These are phyloP conservation scores for Morone saxatilis DNA, from an alignment of 2,113 vertebrate species.

Conservation along the genomic window DNA sequence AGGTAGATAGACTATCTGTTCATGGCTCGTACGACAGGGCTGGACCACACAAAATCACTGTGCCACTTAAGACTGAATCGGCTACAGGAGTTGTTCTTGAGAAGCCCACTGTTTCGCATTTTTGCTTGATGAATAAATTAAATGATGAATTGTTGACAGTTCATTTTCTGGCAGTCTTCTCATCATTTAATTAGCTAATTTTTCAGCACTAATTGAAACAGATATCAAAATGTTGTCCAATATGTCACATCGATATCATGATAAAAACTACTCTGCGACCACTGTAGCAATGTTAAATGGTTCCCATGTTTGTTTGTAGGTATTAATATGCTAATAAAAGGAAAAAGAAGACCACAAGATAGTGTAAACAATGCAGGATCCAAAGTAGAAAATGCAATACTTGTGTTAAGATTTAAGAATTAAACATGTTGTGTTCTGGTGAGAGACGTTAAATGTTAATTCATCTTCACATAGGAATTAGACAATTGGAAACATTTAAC, in stretches of 20 bases:
- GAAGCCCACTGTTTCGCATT: background rate
- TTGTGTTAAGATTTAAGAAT: background rate
- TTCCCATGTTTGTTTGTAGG: background rate
- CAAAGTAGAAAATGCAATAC: background rate
- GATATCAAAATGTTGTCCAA: background rate
- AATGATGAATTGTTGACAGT: background rate
- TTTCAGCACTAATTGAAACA: background rate
- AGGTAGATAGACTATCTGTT: background rate
- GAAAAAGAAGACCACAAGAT: too few relatives aligned
- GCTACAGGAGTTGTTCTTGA: background rate
- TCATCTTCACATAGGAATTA: slow-evolving; percentile 11
- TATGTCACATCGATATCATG: background rate
- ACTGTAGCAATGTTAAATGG: background rate
- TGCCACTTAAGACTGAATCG: background rate
- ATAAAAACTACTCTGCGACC: background rate
- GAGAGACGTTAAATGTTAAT: background rate
- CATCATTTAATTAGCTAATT: background rate
- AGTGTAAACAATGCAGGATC: too few relatives aligned
- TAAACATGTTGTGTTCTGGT: background rate
- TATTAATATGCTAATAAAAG: too few relatives aligned
- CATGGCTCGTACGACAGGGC: background rate
- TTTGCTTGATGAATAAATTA: background rate
- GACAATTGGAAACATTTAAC: slow-evolving; percentile 1
- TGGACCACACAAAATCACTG: background rate
- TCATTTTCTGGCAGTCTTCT: background rate